Conservation (phyloP, 2,113 vertebrate species). For the Cercopithecus mona region DNA sequence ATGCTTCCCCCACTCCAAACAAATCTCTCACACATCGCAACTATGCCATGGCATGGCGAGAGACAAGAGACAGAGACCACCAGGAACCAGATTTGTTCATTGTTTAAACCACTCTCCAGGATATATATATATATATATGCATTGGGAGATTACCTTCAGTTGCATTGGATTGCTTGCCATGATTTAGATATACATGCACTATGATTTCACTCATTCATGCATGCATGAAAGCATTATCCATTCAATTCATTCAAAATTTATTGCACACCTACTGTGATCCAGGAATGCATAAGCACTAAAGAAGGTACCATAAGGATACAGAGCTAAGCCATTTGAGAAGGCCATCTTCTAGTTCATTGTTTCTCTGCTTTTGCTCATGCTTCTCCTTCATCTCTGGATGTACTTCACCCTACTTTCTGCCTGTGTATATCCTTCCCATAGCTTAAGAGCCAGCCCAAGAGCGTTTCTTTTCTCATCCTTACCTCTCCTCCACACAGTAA, state of each 20-base stretch:
- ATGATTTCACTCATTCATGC: background rate
- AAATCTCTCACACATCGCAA: conserved; percentile 65
- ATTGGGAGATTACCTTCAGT: background rate
- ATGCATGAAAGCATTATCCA: background rate
- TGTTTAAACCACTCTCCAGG: background rate
- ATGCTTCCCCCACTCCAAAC: conserved; percentile 79
- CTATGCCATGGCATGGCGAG: conserved; percentile 53
- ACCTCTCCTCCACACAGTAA: background rate
- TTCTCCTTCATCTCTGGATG: background rate
- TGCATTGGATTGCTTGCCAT: background rate
- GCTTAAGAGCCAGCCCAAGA: background rate
- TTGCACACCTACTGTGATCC: background rate
- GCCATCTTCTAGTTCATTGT: background rate
- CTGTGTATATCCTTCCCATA: background rate
- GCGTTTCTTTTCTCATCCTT: background rate
- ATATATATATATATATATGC: background rate
- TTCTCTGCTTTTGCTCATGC: background rate
- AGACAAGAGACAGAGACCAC: conserved; percentile 47
- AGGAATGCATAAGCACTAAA: background rate
- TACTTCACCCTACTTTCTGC: background rate
- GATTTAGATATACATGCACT: background rate
- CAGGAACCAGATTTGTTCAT: background rate
- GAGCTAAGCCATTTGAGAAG: background rate
- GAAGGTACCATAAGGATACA: background rate
- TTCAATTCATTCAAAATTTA: background rate